Percentiles rank a stretch among this genome's conserved stretches.
Evolutionary conservation across 2,888 invertebrate species (phyloP).

Genomic region (Dryomyza anilis): DNA sequence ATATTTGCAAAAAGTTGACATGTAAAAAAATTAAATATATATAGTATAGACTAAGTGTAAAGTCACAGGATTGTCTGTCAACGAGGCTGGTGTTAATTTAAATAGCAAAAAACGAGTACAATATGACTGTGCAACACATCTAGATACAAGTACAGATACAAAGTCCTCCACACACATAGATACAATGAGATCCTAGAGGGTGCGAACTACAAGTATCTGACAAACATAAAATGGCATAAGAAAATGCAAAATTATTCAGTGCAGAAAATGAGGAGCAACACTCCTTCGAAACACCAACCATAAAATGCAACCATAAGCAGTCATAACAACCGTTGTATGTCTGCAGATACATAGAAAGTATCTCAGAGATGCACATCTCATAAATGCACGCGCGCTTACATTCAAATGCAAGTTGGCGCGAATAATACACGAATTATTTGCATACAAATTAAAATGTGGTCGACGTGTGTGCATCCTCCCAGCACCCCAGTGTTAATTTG

Average conservation of each 20-base stretch:
- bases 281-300: neutral
- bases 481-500: too few relatives aligned
- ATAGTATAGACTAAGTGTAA: too few relatives aligned
- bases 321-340: neutral
- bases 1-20: slow-evolving; percentile 4
- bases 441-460: slow-evolving; percentile 19
- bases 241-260: neutral
- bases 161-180: slow-evolving; percentile 7
- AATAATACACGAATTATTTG: slow-evolving; percentile 23
- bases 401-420: slow-evolving; percentile 20
- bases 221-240: neutral
- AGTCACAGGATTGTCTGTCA: too few relatives aligned
- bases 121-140: neutral
- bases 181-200: slow-evolving; percentile 8
- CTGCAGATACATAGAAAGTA: too few relatives aligned
- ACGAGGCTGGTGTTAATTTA: slow-evolving; percentile 16
- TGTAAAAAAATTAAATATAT: neutral
- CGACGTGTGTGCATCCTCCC: neutral
- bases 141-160: too few relatives aligned
- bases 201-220: slow-evolving; percentile 11
- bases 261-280: neutral
- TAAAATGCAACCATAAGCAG: neutral
- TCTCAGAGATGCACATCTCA: slow-evolving; percentile 20
- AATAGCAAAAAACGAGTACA: slow-evolving; percentile 11
- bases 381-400: slow-evolving; percentile 27